These are phyloP conservation scores for Cryptocheilus praepositus DNA, from an alignment of 2,888 invertebrate genomes.

Conservation along the genomic window DNA sequence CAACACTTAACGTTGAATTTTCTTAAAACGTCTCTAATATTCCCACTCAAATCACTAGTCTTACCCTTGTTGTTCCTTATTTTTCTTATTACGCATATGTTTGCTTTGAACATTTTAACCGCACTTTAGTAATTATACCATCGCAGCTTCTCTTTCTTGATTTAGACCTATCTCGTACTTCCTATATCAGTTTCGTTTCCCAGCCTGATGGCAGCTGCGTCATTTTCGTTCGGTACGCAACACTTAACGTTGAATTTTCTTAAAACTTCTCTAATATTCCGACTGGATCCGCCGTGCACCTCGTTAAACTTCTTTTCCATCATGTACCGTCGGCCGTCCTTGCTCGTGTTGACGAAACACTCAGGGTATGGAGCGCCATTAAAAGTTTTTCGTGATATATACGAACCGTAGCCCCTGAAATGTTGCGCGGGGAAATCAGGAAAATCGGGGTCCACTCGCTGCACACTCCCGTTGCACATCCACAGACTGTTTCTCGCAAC, in stretches of 20 bases:
- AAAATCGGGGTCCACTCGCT: conserved; percentile 19
- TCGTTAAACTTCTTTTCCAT: conserved; percentile 49
- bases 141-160: conserved; percentile 8
- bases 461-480: no score
- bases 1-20: no score
- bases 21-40: no score
- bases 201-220: not conserved
- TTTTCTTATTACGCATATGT: no score
- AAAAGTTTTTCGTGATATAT: conserved; percentile 38
- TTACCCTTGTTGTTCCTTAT: no score
- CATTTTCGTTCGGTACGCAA: conserved; percentile 19
- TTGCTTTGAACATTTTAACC: no score
- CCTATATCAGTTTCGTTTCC: no score
- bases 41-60: no score
- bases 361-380: conserved; percentile 42
- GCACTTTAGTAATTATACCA: not conserved
- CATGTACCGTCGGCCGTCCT: conserved; percentile 30
- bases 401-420: not conserved
- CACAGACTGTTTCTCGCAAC: not conserved
- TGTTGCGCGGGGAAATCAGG: conserved; percentile 15
- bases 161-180: not conserved
- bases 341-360: conserved; percentile 50
- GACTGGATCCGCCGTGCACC: conserved; percentile 32
- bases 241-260: conserved; percentile 43
- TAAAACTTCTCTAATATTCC: conserved; percentile 50